Evolutionary conservation across 2,797 vertebrate species (phyloP).

Genomic region (Chaetophractus vellerosus): DNA sequence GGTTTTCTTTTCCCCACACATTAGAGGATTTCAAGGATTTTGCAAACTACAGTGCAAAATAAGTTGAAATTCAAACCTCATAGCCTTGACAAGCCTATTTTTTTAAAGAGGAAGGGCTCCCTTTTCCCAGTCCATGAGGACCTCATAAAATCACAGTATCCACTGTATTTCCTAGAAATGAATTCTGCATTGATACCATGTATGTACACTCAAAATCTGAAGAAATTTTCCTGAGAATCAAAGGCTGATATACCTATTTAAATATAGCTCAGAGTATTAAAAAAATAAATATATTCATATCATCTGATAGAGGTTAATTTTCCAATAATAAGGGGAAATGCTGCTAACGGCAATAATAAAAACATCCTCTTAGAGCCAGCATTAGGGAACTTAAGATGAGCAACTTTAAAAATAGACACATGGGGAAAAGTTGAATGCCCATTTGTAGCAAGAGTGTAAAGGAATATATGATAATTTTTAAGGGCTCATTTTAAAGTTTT

Average conservation of each 20-base stretch:
- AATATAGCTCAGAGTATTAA: neutral
- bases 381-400: neutral
- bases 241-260: neutral
- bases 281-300: neutral
- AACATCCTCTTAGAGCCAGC: neutral
- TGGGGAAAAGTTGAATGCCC: neutral
- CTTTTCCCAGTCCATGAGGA: neutral
- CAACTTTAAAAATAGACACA: neutral
- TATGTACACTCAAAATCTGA: neutral
- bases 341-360: neutral
- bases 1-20: constrained; percentile 44
- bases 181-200: neutral
- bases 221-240: neutral
- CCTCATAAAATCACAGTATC: neutral
- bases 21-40: constrained; percentile 38
- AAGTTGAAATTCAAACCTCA: neutral
- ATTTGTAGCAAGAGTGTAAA: neutral
- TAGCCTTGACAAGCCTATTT: neutral
- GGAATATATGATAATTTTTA: neutral
- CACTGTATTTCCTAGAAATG: neutral
- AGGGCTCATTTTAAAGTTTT: neutral
- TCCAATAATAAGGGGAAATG: neutral
- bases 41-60: neutral
- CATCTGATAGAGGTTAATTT: neutral
- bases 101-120: neutral